Evolutionary conservation across 2,888 invertebrate species (phyloP), one percentile per base, ranked within the genome.

Genomic region (Rosalia funebris): DNA sequence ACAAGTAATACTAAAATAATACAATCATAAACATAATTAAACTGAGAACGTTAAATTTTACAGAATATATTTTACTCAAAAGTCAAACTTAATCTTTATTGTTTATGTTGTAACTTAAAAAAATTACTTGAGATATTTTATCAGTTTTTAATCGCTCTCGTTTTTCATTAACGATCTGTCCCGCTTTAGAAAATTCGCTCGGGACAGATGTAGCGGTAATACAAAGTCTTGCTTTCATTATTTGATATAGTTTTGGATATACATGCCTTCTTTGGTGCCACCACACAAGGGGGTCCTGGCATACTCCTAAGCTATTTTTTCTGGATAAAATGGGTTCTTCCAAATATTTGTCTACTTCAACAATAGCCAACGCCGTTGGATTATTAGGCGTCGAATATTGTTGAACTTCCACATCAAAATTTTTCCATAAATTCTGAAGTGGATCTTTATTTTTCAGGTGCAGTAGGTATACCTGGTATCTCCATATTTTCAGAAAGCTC

Each of bases 331-430:
- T 12, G 14, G 39, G 39, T 39, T 57, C 65, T 9, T 60, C 57
- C 42, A 65, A 52, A 63, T 65, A 65, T 56, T 60, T 65, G 52
- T 65, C 45, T n/a, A 65, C 57, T 63, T 63, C 65, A 32, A 63
- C 56, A 52, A 65, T 60, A 19, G 58, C 62, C 9, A 60, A 59
- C 47, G 62, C 57, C 53, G 15, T 59, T 44, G 60, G 46, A 41
- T 65, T 62, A 16, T 20, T 41, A 36, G 61, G 64, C 46, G 47
- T 61, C 14, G 31, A 47, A 25, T 55, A 16, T 17, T 58, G 44
- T 34, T 34, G 37, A 45, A 65, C 50, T 57, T 59, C 57, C 9
- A 19, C 12, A 45, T 62, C 62, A 62, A 65, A 65, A 45, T 62
- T 60, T 19, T 60, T 32, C 54, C 55, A 65, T 46, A 63, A 58